Base-by-base conservation (phyloP, 2,888 invertebrate species). In the Epirrhoe alternata region DNA sequence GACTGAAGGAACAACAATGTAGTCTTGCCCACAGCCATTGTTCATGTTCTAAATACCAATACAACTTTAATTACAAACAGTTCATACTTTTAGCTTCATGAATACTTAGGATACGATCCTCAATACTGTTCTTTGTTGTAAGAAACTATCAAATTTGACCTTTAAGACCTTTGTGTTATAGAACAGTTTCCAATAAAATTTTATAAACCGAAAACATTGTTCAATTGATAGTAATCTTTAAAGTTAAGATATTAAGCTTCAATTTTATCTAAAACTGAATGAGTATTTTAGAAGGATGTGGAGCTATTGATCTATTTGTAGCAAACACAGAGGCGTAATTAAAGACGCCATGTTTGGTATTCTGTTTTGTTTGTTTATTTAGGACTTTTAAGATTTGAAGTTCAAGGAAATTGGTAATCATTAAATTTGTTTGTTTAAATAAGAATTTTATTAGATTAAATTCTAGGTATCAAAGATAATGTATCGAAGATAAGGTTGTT, bases 271-370 rank as follows among this genome's bases (percentile, higher is more conserved):
- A 12, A 6, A 24, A 17, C 16, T 24, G 24, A 6, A 60, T 56
- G 52, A 62, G 64, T 70, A 72, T 75, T 79, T 77, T 71, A 77
- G 74, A 70, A 66, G 69, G 42, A 66, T 72, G 70, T 60, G 47
- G 63, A 74, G 72, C 77, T 76, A 82, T 84, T 77, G 81, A 84
- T 85, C 80, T 83, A 81, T 83, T 83, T 79, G 77, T 73, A 80
- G 82, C 72, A 75, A 79, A 82, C 77, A 79, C 73, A 68, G 74
- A 73, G 72, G 74, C 75, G 79, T 83, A 78, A 79, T 82, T 82
- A 80, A 78, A 80, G 66, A 75, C 71, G 70, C 73, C 64, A 57
- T 72, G 74, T 74, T 74, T 75, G 72, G 71, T 72, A 70, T 71
- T 75, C 73, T 69, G 55, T 60, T 70, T 51, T 57, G 53, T 56